Base-by-base conservation (phyloP, 2,797 vertebrate species). In the Enteromius mattozi region DNA sequence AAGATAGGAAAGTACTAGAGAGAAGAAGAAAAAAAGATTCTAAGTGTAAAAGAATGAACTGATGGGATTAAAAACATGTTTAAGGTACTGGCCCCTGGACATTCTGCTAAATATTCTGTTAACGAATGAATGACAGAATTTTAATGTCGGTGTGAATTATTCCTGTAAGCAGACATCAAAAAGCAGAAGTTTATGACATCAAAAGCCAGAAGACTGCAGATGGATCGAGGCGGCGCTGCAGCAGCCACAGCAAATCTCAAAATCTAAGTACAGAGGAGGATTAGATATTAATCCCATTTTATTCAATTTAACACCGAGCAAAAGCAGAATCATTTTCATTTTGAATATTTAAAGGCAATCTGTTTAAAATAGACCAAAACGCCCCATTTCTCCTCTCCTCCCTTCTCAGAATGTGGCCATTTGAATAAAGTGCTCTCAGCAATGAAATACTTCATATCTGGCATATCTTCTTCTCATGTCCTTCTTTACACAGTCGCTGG, bases 141-240 rank as follows among this genome's bases (percentile, higher is more conserved):
- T 83, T 2, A 56, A 76, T 24, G 21, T 2, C 6, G 0, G 19
- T 3, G 2, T 56, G 72, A 80, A 82, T 87, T 86, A 78, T 91
- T 90, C 89, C 86, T 91, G 89, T 88, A 87, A 76, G 61, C 72
- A 86, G 47, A 51, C 72, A 89, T 85, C 45, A 70, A 40, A 84
- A 65, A 69, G 45, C 71, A 47, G 27, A 35, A 59, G 80, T 83
- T 40, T 61, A 30, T 74, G 76, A 85, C 21, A 84, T 37, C 24
- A 82, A 72, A 81, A 81, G 80, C 68, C 51, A 74, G 21, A 9
- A 69, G 66, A 35, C 35, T n/a, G 69, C 80, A 17, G 59, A 76
- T 66, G 59, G 59, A 82, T 37, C 9, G 71, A 82, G 70, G 45
- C 68, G 3, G 4, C 0, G 80, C 42, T 19, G n/a, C 27, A 51